Base-by-base conservation (phyloP, 2,797 vertebrate species). In the Sebastes steindachneri region DNA sequence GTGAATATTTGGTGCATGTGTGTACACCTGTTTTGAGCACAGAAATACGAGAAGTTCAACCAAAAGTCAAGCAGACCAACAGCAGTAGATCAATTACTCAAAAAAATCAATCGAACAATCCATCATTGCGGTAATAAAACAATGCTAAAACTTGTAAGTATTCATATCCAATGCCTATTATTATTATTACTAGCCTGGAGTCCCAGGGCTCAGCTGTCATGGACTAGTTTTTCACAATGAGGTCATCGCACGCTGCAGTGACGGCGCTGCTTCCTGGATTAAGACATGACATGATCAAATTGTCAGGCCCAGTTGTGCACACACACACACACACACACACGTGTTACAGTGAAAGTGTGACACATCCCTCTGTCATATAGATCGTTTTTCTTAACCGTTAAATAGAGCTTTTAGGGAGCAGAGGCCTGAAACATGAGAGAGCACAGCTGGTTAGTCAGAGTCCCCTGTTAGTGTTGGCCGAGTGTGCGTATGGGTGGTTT, bases 141-240 rank as follows among this genome's bases (percentile, higher is more conserved):
- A 48, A 14, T 21, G 2, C 5, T 17, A 21, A 0, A 66, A 31
- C 9, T 5, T 37, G 14, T 28, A 54, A 28, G 29, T 48, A 17
- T n/a, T 45, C 45, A 55, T 12, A 48, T 51, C 17, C 5, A 15
- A 10, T 71, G 14, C 8, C 4, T 23, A 1, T 33, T 48, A 23
- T 33, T 33, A 2, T 41, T 55, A 23, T 8, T n/a, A 11, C 48
- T n/a, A 51, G 37, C 60, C 17, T 9, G 6, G 28, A 57, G 37
- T 78, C 75, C 48, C 75, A 55, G 10, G 12, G 14, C 60, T 84
- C 73, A 58, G 60, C 73, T 80, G 71, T 83, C 59, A 79, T 54
- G 54, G 23, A 55, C 71, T 63, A 55, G 41, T 79, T 82, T 66
- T 74, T 83, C 45, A 79, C 58, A 67, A 68, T 89, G 88, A 87